These are phyloP conservation scores for Pollicipes pollicipes DNA, from an alignment of 1,140 invertebrate species.

Conservation along the genomic window DNA sequence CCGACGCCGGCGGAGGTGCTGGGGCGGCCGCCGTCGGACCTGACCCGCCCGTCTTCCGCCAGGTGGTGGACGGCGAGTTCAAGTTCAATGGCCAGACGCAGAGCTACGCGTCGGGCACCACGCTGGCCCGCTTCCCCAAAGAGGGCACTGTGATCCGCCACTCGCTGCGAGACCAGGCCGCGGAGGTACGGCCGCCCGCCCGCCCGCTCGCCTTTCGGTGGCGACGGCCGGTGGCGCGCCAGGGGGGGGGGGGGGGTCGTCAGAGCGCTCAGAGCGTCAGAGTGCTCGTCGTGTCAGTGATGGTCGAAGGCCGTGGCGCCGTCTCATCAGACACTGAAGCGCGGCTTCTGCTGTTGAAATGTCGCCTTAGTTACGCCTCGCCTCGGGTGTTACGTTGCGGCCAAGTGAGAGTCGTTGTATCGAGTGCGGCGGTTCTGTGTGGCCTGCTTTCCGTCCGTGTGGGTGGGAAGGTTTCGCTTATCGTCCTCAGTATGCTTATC, in stretches of 20 bases:
- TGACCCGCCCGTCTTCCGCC: neutral
- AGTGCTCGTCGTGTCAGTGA: neutral
- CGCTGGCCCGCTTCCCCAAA: conserved; percentile 54
- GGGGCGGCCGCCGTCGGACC: neutral
- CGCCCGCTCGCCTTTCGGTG: conserved; percentile 6
- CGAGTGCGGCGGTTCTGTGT: too few species aligned
- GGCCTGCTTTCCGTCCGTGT: too few species aligned
- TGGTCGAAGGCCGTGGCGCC: too few species aligned
- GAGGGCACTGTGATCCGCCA: conserved; percentile 49
- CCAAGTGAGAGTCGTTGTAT: too few species aligned
- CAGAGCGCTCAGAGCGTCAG: neutral
- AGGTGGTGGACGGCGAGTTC: conserved; percentile 60
- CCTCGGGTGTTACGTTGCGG: too few species aligned
- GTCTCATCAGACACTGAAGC: too few species aligned
- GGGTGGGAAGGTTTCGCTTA: too few species aligned
- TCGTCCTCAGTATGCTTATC: too few species aligned
- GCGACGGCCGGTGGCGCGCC: too few species aligned
- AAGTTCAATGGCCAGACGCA: conserved; percentile 67
- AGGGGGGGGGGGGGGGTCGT: neutral
- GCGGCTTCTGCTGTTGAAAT: too few species aligned
- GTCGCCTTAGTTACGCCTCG: too few species aligned
- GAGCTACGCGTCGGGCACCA: conserved; percentile 78
- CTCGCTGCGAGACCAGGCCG: conserved; percentile 33
- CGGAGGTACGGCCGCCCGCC: conserved; percentile 13
- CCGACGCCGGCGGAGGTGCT: too few species aligned